phyloP scores from a whole-genome alignment of 92 coral and sea anemone species.

The Bergia sp. region DNA sequence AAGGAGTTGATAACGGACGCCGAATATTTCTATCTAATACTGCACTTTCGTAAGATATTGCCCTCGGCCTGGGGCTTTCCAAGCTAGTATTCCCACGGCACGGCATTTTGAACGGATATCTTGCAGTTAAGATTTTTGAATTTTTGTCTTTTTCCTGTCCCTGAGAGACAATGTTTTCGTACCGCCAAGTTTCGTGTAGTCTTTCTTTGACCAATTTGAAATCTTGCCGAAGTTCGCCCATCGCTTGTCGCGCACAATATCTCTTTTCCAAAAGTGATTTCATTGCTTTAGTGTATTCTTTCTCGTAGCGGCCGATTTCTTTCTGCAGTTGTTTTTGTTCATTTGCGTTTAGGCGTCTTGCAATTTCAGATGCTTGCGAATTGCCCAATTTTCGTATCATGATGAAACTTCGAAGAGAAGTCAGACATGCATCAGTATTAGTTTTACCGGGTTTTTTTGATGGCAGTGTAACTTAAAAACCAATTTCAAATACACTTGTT shows the following conservation, averaged over 20 bases:
- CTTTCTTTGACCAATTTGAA: neutral
- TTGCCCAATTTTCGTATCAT: constrained; percentile 20
- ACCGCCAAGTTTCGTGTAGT: neutral
- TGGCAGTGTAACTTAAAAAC: neutral
- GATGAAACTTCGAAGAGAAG: neutral
- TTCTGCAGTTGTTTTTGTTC: constrained; percentile 66
- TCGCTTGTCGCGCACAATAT: constrained; percentile 53
- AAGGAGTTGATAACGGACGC: constrained; percentile 16
- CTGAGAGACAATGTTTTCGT: neutral
- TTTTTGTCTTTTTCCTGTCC: neutral
- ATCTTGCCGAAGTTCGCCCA: constrained; percentile 52
- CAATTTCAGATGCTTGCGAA: constrained; percentile 70
- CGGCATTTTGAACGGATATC: neutral
- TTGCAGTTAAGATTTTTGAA: neutral
- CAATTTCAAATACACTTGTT: neutral
- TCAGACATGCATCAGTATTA: neutral
- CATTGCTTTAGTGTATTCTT: constrained; percentile 70
- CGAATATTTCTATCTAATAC: neutral
- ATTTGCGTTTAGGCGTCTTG: constrained; percentile 70
- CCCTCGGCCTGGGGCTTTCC: neutral
- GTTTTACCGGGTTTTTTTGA: neutral
- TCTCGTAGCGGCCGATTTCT: constrained; percentile 62
- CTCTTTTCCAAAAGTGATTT: constrained; percentile 59
- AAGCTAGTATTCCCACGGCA: neutral
- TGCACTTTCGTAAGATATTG: neutral